phyloP scores from a whole-genome alignment of 37 sponge, comb jelly and placozoan species.

The Lycopodina hypogea region DNA sequence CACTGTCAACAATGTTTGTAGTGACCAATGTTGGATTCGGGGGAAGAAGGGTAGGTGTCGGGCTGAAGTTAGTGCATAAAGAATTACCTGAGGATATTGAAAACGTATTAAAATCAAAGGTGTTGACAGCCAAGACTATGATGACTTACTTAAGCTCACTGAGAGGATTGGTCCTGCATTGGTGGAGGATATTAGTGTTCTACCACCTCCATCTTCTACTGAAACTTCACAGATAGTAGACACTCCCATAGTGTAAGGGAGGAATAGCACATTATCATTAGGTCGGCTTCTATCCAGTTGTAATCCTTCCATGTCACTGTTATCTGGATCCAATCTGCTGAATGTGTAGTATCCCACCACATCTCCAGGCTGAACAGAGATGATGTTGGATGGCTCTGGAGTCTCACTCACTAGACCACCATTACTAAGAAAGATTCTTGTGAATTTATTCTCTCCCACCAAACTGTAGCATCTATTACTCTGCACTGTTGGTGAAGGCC shows the following conservation, averaged over 20 bases:
- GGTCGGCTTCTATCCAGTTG: not conserved
- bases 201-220: not conserved
- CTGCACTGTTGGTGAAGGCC: constrained; percentile 17
- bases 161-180: constrained; percentile 15
- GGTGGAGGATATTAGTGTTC: not conserved
- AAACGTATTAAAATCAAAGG: too few species aligned
- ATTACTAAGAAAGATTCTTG: not conserved
- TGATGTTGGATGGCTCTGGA: not conserved
- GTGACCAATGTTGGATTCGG: too few species aligned
- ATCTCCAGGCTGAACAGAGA: constrained; percentile 6
- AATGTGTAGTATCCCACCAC: constrained; percentile 9
- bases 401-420: not conserved
- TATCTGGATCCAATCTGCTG: not conserved
- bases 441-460: not conserved
- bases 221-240: not conserved
- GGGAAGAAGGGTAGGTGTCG: too few species aligned
- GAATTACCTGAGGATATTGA: too few species aligned
- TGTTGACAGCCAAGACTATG: constrained; percentile 11
- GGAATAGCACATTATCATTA: not conserved
- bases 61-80: too few species aligned
- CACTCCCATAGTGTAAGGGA: too few species aligned
- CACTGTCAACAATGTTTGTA: too few species aligned
- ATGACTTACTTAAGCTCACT: not conserved
- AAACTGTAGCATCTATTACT: constrained; percentile 12
- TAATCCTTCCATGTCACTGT: too few species aligned